Evolutionary conservation across 2,797 vertebrate species (phyloP), one percentile per base, ranked within the genome.

Genomic region (Delichon dasypus): DNA sequence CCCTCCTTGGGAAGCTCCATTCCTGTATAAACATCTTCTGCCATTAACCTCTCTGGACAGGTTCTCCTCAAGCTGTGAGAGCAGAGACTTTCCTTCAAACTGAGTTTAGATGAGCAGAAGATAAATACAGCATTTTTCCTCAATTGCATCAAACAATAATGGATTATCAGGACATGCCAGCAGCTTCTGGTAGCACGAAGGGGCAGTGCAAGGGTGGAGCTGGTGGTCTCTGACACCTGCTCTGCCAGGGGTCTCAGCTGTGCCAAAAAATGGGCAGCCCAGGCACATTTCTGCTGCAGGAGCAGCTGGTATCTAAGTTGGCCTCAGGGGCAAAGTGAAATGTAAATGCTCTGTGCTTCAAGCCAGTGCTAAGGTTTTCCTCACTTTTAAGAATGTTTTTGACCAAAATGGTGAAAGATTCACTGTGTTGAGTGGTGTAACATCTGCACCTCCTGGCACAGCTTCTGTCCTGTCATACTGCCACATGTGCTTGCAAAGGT

Each of bases 71-170:
- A 62, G 50, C 80, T 79, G 48, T 1, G 1, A 68, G 53, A 78
- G 51, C 74, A 87, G 40, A 90, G 20, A 29, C 54, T 90, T 89
- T 92, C 66, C 84, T 90, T 79, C 80, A 82, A 85, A 65, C n/a
- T 22, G 60, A 85, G 32, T 83, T 67, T 77, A 86, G 68, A 64
- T 48, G 36, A 91, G 22, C n/a, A 65, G 82, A 70, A 92, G 58
- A 90, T 58, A 86, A 92, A 92, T 76, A 73, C 32, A 81, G 66
- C 45, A 51, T 81, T 93, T 90, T 88, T 76, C 62, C 55, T 90
- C 62, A 57, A 27, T 94, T 77, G 68, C 76, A 78, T 88, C 42
- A 84, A 88, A 57, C 17, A 7, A 27, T 62, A 47, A 3, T 5
- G 54, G 62, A 65, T 75, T 80, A 71, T 61, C 23, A 42, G 50